Base-by-base conservation (phyloP, 64 coral and sea anemone genomes). In the Anthopleura sola region DNA sequence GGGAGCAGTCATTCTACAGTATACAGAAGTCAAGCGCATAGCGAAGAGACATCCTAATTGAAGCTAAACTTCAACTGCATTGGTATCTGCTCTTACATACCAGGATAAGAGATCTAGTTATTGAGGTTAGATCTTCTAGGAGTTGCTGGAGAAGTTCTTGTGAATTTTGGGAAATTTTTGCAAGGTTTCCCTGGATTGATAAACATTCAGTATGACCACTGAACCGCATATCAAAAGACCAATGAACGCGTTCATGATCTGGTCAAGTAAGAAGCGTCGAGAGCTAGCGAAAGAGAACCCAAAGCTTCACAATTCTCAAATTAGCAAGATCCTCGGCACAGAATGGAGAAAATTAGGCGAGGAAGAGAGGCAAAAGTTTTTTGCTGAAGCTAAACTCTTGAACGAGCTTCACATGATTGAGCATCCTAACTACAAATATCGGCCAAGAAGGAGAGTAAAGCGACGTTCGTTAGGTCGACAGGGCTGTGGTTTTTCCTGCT, bases 191-290 rank as follows among this genome's bases (percentile, higher is more conserved):
- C 26, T 15, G 26, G 29, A 11, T 3, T 10, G 21, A 71, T 3
- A 31, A 2, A 13, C 12, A 71, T 5, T 13, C 37, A 86, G 49
- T 1, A 92, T 92, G 48, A 37, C 90, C 21, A 49, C 60, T 18
- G 94, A 92, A 60, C 53, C 55, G 19, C 94, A 96, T 36, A 75
- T 96, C 21, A 96, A 96, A 86, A 75, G 94, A 33, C 94, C 94
- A 36, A 96, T 96, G 94, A 96, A 96, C 46, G 94, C 94, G 9
- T 96, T 96, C 26, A 96, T 96, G 94, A 96, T 96, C 47, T 96
- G 94, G 94, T 96, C 94, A 1, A 96, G 94, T 32, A 88, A 86
- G 17, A 96, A 96, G 26, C 83, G 94, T 20, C 60, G 94, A 58
- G 90, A 96, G 66, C 75, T 96, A 39, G 90, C 94, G 3, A 62